A percentile compares a stretch with the other conserved stretches of the same genome.
These are phyloP conservation scores for Falco punctatus DNA, from an alignment of 2,113 vertebrate species.

Conservation along the genomic window DNA sequence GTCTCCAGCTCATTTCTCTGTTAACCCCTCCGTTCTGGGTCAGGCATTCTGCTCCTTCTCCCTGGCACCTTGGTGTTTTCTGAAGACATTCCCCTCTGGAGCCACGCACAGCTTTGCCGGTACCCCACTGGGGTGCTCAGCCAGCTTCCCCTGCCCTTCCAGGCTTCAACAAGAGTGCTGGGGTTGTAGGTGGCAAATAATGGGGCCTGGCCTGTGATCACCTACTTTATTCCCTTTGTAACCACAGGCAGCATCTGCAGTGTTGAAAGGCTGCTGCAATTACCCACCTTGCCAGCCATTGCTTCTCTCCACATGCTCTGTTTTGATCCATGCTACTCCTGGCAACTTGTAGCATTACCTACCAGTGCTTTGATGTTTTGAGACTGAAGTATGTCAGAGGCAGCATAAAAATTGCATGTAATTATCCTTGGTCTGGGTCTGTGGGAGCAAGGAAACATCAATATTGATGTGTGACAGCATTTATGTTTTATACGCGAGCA, in stretches of 20 bases:
- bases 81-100: neutral
- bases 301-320: neutral
- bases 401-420: conserved; percentile 59
- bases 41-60: neutral
- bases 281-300: neutral
- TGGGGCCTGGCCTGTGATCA: neutral
- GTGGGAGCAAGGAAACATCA: conserved; percentile 54
- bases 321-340: conserved; percentile 16
- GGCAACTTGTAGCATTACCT: conserved; percentile 16
- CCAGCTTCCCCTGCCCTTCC: neutral
- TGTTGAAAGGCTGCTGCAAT: neutral
- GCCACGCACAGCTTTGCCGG: accelerated
- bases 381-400: conserved; percentile 36
- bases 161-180: neutral
- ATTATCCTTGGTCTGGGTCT: conserved; percentile 57
- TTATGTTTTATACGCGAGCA: conserved; percentile 40
- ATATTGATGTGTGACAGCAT: conserved; percentile 62
- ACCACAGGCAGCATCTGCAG: neutral
- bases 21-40: neutral
- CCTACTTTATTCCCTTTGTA: neutral
- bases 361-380: conserved; percentile 21
- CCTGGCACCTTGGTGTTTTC: neutral
- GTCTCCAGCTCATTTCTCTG: neutral
- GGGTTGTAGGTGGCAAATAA: neutral
- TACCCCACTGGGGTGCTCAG: accelerated